Conservation (phyloP, 2,797 vertebrate genomes). For the Morus bassanus region DNA sequence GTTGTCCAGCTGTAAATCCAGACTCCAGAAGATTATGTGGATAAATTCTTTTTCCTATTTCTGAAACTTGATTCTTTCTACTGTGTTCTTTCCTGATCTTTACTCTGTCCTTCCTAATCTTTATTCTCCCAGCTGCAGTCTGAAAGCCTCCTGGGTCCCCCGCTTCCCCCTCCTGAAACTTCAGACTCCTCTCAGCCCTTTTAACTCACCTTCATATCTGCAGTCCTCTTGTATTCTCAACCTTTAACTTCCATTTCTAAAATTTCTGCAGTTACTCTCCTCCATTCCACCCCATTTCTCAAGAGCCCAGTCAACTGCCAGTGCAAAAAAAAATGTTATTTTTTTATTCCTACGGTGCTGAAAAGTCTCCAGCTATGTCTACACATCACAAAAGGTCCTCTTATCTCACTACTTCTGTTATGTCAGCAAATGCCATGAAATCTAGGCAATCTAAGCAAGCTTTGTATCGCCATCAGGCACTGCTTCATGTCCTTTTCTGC, state of each 20-base stretch:
- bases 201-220: neutral
- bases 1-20: neutral
- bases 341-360: neutral
- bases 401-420: neutral
- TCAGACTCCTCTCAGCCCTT: neutral
- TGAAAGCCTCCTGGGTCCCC: neutral
- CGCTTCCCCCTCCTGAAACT: neutral
- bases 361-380: neutral
- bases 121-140: neutral
- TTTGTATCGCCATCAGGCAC: neutral
- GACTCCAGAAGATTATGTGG: neutral
- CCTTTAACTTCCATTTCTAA: neutral
- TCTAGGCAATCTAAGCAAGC: neutral
- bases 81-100: neutral
- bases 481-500: neutral
- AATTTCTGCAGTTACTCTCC: neutral
- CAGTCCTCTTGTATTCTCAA: neutral
- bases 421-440: neutral
- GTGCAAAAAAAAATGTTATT: neutral
- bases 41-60: neutral
- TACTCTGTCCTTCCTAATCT: neutral
- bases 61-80: neutral
- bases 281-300: constrained; percentile 23
- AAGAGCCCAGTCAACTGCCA: neutral
- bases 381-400: neutral